Conservation (phyloP, 2,888 invertebrate genomes). For the Thelaira solivaga region DNA sequence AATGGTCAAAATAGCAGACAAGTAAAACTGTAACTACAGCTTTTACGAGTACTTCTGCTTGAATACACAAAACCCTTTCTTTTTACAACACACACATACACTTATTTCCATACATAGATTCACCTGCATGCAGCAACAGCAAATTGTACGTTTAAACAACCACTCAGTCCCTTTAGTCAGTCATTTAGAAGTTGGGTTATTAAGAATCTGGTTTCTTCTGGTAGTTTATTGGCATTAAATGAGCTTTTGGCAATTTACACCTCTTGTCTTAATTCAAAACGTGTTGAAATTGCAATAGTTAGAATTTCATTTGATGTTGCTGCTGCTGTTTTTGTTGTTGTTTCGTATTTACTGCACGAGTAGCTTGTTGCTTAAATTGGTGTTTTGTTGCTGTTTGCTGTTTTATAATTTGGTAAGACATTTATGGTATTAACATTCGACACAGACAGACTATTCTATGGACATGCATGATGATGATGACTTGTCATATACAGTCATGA, state of each 20-base stretch:
- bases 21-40: constrained; percentile 28
- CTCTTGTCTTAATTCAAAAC: constrained; percentile 63
- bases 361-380: constrained; percentile 8
- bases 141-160: neutral
- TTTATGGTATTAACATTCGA: constrained; percentile 55
- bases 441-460: neutral
- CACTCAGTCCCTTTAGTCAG: neutral
- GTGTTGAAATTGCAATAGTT: constrained; percentile 59
- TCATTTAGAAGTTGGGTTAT: constrained; percentile 35
- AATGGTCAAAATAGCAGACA: constrained; percentile 28
- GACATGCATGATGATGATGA: neutral
- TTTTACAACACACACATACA: neutral
- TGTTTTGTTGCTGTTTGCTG: constrained; percentile 36
- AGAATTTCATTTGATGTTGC: constrained; percentile 47
- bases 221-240: constrained; percentile 65
- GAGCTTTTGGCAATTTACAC: constrained; percentile 68
- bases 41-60: neutral
- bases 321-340: constrained; percentile 29
- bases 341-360: neutral
- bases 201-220: constrained; percentile 57
- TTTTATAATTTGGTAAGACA: constrained; percentile 61
- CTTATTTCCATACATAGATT: neutral
- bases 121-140: neutral
- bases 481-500: neutral
- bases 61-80: neutral